Evolutionary conservation across 92 coral and sea anemone genomes (phyloP), one percentile per base, ranked within the genome.

Genomic region (Hydrozoanthus gracilis): DNA sequence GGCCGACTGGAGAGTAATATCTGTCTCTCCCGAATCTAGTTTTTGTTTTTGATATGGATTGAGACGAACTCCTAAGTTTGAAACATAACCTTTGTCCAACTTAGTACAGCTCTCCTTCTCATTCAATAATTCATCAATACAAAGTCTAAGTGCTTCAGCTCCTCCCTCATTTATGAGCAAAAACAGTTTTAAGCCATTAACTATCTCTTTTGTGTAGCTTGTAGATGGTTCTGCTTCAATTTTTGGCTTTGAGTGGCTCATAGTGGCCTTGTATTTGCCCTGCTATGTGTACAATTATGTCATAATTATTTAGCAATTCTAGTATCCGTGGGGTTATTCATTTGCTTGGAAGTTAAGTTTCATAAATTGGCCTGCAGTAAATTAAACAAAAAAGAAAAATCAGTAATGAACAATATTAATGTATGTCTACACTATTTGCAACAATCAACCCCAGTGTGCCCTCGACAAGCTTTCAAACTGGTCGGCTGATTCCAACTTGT

Each of bases 171-270:
- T 44, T n/a, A 67, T 67, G 27, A 67, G 72, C 27, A 67, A n/a
- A 67, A n/a, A 67, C 18, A 67, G 72, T 3, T 16, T 67, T 16
- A 67, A 27, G 72, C 72, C 72, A 67, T 67, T 67, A 27, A 67
- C 9, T 9, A 67, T 67, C 72, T 15, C 72, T 17, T 16, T 16
- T 67, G 39, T 67, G 45, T 27, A 67, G 27, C 5, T 54, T 54
- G 60, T 54, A 27, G 60, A 7, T 67, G 72, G 72, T 16, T 67
- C 72, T 67, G 72, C 8, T 44, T 67, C 45, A 16, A 67, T 4
- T 67, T 7, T 54, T 54, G 60, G 60, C 60, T 0, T 2, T 8
- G 60, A 54, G 13, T 54, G 8, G 60, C 60, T 54, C 60, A 54
- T 54, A 1, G 9, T 54, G 60, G 39, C 39, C 39, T 27, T 27